Evolutionary conservation across 2,113 vertebrate genomes (phyloP).

Genomic region (Octodon degus): DNA sequence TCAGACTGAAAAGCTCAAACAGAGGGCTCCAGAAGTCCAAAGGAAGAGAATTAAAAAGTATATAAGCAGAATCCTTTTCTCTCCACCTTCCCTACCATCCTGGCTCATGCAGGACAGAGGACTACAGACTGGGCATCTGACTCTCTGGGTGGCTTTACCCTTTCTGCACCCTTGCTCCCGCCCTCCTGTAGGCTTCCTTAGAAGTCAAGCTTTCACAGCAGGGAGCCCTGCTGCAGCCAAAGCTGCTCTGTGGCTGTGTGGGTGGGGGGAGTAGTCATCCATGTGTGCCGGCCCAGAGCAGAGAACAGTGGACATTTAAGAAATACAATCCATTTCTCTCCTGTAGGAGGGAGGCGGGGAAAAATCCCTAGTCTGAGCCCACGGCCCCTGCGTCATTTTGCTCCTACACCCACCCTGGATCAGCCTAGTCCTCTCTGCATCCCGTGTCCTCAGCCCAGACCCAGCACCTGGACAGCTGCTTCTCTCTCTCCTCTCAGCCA

Average conservation of each 20-base stretch:
- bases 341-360: background rate
- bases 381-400: rapidly evolving
- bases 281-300: no score
- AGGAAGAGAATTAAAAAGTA: background rate
- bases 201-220: background rate
- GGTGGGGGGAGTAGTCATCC: no score
- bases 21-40: background rate
- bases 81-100: no score
- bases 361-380: no score
- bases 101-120: no score
- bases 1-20: background rate
- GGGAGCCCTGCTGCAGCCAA: background rate
- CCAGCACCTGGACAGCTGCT: background rate
- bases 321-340: background rate
- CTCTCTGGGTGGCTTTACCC: background rate
- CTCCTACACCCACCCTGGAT: rapidly evolving
- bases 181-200: rapidly evolving
- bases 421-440: background rate
- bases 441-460: background rate
- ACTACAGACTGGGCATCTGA: background rate
- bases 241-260: background rate
- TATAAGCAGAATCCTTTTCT: no score
- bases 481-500: rapidly evolving
- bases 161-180: background rate
- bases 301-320: background rate